A percentile compares a stretch with the other conserved stretches of the same genome.
Conservation (phyloP, 2,113 vertebrate genomes). For the Oplegnathus fasciatus region DNA sequence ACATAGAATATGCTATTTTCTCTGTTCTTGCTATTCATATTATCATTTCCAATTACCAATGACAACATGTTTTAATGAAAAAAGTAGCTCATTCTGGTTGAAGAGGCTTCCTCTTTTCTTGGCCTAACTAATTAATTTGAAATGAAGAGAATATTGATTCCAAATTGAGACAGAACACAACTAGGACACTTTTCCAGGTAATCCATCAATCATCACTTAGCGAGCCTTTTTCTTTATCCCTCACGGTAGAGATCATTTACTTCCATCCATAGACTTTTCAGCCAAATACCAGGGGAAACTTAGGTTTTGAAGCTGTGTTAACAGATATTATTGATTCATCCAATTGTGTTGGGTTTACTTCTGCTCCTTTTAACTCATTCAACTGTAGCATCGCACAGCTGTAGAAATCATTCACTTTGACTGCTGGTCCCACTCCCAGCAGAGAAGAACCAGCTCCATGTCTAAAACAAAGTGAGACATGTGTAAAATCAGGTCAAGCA, state of each 20-base stretch:
- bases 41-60: not conserved
- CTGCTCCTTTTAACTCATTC: not conserved
- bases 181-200: not conserved
- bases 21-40: not conserved
- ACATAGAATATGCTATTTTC: not conserved
- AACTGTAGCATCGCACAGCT: not conserved
- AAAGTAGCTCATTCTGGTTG: not conserved
- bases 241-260: not conserved
- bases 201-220: not conserved
- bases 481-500: slow-evolving; percentile 19
- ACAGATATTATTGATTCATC: slow-evolving; percentile 32
- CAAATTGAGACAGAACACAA: not conserved
- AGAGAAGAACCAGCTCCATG: not conserved
- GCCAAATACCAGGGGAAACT: not conserved
- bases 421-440: slow-evolving; percentile 15
- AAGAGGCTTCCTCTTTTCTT: not conserved
- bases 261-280: not conserved
- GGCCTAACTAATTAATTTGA: not conserved
- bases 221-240: not conserved
- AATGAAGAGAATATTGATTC: not conserved
- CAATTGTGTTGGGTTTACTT: not conserved
- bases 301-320: not conserved
- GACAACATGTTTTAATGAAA: not conserved
- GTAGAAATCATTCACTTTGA: slow-evolving; percentile 40
- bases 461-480: slow-evolving; percentile 24